Base-by-base conservation (phyloP, 1,140 invertebrate genomes). In the Tenebrio molitor region DNA sequence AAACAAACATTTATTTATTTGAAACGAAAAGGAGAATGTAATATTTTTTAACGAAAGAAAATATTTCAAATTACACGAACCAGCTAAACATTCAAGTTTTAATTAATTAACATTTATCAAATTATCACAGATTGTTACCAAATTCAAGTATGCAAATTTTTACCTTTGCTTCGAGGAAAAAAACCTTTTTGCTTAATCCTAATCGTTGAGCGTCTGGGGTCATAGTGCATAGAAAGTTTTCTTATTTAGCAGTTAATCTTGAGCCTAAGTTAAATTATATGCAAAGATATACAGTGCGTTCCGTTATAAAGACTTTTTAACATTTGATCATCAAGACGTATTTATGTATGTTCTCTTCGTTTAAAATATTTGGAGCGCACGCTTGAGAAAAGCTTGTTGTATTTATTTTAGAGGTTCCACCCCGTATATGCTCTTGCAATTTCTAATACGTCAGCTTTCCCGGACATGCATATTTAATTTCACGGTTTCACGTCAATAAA, bases 101-200 rank as follows among this genome's bases (percentile, higher is more conserved):
- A 46, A 19, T 50, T 50, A 50, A 50, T 50, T 50, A 50, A 19
- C 15, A 50, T 50, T 50, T 50, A 50, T 50, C 44, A 50, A 50
- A 50, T 50, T 19, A 50, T 50, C 44, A 19, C 17, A 21, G 15
- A 5, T 14, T 12, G 15, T 50, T 50, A n/a, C n/a, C n/a, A n/a
- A n/a, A n/a, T n/a, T n/a, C n/a, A n/a, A 33, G 29, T 33, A 50
- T 50, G 44, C 17, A 19, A 50, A 50, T 50, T 4, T 4, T 19
- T 50, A 17, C 44, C 12, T 33, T 33, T 33, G 29, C 29, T 33
- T 33, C 29, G 10, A 33, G 4, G 4, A 10, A 4, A 5, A 4
- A 14, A 50, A 19, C 1, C 7, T 8, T 50, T 50, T 50, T 50
- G 12, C 44, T 50, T 7, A 17, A 19, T 21, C 19, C 19, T 19